These are phyloP conservation scores for Noctua pronuba DNA, from an alignment of 2,888 invertebrate genomes.

Conservation along the genomic window DNA sequence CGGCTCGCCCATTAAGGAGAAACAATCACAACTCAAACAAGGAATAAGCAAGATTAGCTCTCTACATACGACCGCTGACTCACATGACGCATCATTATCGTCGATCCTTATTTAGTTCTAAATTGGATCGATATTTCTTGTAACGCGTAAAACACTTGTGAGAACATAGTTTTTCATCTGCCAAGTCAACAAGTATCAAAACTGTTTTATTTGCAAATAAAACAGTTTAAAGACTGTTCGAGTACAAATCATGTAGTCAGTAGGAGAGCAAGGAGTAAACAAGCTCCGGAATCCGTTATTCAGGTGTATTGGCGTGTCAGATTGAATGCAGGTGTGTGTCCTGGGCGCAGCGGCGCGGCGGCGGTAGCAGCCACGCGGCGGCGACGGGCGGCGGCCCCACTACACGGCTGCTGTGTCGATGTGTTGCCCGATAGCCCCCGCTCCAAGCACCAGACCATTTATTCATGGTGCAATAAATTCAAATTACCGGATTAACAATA, in stretches of 20 bases:
- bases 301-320: constrained; percentile 74
- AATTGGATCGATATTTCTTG: constrained; percentile 29
- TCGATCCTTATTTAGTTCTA: constrained; percentile 51
- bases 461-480: constrained; percentile 90
- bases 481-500: constrained; percentile 91
- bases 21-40: constrained; percentile 89
- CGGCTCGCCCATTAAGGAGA: constrained; percentile 86
- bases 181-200: constrained; percentile 8
- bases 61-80: constrained; percentile 64
- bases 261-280: constrained; percentile 46
- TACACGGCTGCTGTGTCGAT: constrained; percentile 82
- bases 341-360: constrained; percentile 48
- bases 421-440: constrained; percentile 84
- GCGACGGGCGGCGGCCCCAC: constrained; percentile 71
- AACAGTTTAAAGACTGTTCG: constrained; percentile 4
- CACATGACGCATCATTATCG: constrained; percentile 49
- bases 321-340: constrained; percentile 69
- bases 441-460: constrained; percentile 84
- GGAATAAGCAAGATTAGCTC: constrained; percentile 83
- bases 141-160: not conserved
- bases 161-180: not conserved
- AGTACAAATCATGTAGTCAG: constrained; percentile 21
- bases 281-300: constrained; percentile 64
- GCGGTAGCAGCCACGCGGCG: constrained; percentile 66
- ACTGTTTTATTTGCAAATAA: constrained; percentile 7